Evolutionary conservation across 2,888 invertebrate genomes (phyloP).

Genomic region (Cantharis lateralis): DNA sequence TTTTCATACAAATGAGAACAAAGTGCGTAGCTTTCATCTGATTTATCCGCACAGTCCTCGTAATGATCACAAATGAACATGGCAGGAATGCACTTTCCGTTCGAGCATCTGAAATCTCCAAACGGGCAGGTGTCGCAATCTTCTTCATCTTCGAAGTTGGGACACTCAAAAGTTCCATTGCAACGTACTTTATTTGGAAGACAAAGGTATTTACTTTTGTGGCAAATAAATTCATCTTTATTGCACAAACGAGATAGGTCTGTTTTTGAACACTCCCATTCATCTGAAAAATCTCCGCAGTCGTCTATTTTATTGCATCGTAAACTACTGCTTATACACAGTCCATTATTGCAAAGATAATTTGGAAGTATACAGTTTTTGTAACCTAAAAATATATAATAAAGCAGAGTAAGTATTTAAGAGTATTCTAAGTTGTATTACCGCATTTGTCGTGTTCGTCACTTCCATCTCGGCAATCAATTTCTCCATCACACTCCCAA

Average conservation of each 20-base stretch:
- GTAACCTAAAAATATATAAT: constrained; percentile 40
- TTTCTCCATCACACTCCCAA: constrained; percentile 72
- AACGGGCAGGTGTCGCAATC: constrained; percentile 53
- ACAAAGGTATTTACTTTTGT: constrained; percentile 58
- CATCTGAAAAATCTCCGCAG: constrained; percentile 64
- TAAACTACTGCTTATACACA: constrained; percentile 61
- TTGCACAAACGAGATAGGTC: constrained; percentile 49
- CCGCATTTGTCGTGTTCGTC: constrained; percentile 71
- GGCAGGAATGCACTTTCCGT: constrained; percentile 62
- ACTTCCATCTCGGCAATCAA: constrained; percentile 75
- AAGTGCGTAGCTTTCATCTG: constrained; percentile 64
- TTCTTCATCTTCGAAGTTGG: constrained; percentile 72
- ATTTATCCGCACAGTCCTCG: constrained; percentile 72
- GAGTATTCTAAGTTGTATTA: constrained; percentile 45
- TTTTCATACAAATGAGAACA: background rate
- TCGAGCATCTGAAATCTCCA: constrained; percentile 20
- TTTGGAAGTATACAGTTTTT: constrained; percentile 48
- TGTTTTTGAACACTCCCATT: constrained; percentile 53
- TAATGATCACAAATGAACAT: constrained; percentile 65
- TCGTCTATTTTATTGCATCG: constrained; percentile 64
- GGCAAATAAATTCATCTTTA: constrained; percentile 58
- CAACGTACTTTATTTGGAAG: constrained; percentile 59
- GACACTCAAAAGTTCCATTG: constrained; percentile 69
- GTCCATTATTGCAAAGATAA: constrained; percentile 59
- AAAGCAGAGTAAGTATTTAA: constrained; percentile 5